A percentile compares a stretch with the other conserved stretches of the same genome.
These are phyloP conservation scores for Pandion haliaetus DNA, from an alignment of 2,113 vertebrate genomes.

Conservation along the genomic window DNA sequence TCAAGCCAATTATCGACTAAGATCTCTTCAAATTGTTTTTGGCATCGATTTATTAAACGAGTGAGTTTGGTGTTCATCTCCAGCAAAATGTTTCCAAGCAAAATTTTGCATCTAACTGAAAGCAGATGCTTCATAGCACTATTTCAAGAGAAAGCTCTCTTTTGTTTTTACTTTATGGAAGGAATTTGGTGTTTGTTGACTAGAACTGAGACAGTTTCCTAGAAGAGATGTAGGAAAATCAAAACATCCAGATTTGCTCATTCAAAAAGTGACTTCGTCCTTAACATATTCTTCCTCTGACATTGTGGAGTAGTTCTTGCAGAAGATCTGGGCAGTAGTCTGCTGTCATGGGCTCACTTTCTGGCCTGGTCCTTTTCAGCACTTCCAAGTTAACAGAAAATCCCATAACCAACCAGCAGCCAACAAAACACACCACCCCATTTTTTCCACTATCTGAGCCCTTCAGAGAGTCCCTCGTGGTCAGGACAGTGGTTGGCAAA, in stretches of 20 bases:
- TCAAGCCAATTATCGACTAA: background rate
- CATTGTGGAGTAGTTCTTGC: background rate
- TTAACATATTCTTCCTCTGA: background rate
- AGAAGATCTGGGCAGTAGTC: background rate
- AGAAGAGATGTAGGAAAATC: background rate
- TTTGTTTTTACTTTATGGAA: constrained; percentile 5
- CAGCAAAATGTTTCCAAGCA: constrained; percentile 20
- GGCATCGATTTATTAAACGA: background rate
- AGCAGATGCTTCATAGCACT: constrained; percentile 11
- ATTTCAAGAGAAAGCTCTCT: background rate
- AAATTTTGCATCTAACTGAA: background rate
- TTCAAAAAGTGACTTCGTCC: background rate
- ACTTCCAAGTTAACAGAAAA: background rate
- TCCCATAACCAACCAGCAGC: background rate
- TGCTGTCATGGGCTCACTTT: background rate
- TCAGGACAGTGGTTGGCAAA: background rate
- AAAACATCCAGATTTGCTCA: background rate
- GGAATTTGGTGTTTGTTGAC: background rate
- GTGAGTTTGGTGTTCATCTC: background rate
- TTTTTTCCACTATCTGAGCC: background rate
- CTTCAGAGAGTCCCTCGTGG: background rate
- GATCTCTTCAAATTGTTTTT: background rate
- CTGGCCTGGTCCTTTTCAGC: background rate
- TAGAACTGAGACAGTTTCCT: background rate
- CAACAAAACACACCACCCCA: background rate